These are phyloP conservation scores for Erebia epiphron DNA, from an alignment of 2,888 invertebrate species.

Conservation along the genomic window DNA sequence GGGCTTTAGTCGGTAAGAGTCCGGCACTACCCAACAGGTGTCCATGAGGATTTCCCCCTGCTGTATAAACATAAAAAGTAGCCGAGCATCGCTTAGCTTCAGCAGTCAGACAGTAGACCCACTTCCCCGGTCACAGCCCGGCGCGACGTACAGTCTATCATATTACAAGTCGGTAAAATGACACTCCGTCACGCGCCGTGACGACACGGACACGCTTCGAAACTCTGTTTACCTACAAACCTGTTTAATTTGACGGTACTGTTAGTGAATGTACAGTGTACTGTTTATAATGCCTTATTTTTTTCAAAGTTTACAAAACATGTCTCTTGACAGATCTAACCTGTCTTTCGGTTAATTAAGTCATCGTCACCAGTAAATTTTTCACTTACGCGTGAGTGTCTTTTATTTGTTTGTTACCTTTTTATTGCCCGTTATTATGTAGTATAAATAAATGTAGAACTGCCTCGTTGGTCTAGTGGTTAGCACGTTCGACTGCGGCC, in stretches of 20 bases:
- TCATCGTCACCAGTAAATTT: too few relatives aligned
- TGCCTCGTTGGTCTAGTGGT: too few relatives aligned
- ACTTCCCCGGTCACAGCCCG: constrained; percentile 30
- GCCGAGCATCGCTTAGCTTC: constrained; percentile 9
- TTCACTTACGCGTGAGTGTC: too few relatives aligned
- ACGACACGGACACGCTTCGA: constrained; percentile 41
- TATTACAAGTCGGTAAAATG: constrained; percentile 42
- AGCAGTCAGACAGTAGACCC: constrained; percentile 10
- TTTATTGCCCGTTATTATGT: too few relatives aligned
- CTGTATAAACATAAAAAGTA: too few relatives aligned
- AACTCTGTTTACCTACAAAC: constrained; percentile 37
- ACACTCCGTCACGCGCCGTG: constrained; percentile 41
- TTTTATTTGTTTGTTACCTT: too few relatives aligned
- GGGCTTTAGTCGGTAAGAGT: too few relatives aligned
- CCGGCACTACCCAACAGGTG: too few relatives aligned
- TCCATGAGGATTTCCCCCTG: too few relatives aligned
- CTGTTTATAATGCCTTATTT: not conserved
- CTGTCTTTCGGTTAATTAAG: not conserved
- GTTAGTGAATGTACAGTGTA: constrained; percentile 15
- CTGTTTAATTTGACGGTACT: constrained; percentile 35
- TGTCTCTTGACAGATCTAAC: not conserved
- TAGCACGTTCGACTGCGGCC: too few relatives aligned
- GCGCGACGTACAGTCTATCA: constrained; percentile 33
- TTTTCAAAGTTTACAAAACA: constrained; percentile 2
- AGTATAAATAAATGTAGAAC: too few relatives aligned